Percentiles rank a stretch among this genome's conserved stretches.
phyloP scores from a whole-genome alignment of 2,797 vertebrate genomes.

The Chelmon rostratus region DNA sequence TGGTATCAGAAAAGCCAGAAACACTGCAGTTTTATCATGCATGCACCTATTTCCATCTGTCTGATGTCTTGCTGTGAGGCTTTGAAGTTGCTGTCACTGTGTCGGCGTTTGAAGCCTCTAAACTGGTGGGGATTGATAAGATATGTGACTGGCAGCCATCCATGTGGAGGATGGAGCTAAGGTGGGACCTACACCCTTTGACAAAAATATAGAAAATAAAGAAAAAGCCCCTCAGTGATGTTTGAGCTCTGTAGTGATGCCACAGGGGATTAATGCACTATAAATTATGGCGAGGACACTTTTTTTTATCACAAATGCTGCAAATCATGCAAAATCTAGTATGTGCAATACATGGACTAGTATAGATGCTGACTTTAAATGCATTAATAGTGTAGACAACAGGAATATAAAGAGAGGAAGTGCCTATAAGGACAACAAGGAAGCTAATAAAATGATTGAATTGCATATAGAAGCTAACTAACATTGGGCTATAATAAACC shows the following conservation, averaged over 20 bases:
- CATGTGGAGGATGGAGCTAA: not conserved
- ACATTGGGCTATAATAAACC: not conserved
- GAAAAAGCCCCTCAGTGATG: not conserved
- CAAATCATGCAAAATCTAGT: not conserved
- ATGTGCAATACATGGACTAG: not conserved
- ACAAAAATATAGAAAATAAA: not conserved
- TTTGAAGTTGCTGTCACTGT: conserved; percentile 68
- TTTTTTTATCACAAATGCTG: not conserved
- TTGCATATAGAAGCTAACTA: not conserved
- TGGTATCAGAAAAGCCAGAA: not conserved
- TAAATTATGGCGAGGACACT: not conserved
- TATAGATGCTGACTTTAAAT: not conserved
- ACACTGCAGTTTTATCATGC: not conserved
- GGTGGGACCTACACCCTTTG: not conserved
- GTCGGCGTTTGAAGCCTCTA: conserved; percentile 56
- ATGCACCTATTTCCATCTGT: conserved; percentile 43
- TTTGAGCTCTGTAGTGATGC: not conserved
- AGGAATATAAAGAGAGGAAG: not conserved
- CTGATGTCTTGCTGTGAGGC: conserved; percentile 54
- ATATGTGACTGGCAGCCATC: conserved; percentile 40
- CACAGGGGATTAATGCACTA: not conserved
- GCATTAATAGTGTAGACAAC: not conserved
- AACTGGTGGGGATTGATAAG: conserved; percentile 70
- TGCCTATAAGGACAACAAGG: not conserved
- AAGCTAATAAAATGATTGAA: not conserved